Percentiles rank a stretch among this genome's conserved stretches.
These are phyloP conservation scores for Hapalemur alaotrensis DNA, from an alignment of 2,797 vertebrate species.

Conservation along the genomic window DNA sequence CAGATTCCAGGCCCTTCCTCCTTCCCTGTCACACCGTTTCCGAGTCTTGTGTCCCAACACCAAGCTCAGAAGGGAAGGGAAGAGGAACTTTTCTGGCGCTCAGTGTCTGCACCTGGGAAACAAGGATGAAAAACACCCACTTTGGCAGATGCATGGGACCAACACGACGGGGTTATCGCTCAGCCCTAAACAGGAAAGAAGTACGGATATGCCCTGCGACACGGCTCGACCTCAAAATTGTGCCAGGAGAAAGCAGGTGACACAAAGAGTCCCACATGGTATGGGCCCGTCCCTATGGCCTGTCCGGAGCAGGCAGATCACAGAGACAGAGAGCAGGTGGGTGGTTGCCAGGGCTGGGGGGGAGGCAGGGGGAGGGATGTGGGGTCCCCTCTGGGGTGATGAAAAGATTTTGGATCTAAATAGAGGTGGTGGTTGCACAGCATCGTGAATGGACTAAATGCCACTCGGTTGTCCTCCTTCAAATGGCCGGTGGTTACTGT, in stretches of 20 bases:
- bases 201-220: rapidly evolving
- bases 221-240: too few relatives aligned
- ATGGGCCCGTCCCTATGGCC: rapidly evolving
- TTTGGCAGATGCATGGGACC: rapidly evolving
- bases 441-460: rapidly evolving
- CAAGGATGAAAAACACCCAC: rapidly evolving
- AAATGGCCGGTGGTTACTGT: neutral
- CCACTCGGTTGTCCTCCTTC: too few relatives aligned
- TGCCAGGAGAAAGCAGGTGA: rapidly evolving
- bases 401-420: neutral
- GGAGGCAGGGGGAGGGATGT: rapidly evolving
- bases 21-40: rapidly evolving
- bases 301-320: rapidly evolving
- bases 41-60: rapidly evolving
- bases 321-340: rapidly evolving
- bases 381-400: neutral
- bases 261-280: rapidly evolving
- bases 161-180: rapidly evolving
- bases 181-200: rapidly evolving
- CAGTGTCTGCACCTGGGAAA: neutral
- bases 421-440: rapidly evolving
- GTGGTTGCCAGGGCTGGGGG: too few relatives aligned
- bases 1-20: neutral
- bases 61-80: neutral
- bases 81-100: neutral